Conservation (phyloP, 1,140 invertebrate species). For the Chrysomallon squamiferum region DNA sequence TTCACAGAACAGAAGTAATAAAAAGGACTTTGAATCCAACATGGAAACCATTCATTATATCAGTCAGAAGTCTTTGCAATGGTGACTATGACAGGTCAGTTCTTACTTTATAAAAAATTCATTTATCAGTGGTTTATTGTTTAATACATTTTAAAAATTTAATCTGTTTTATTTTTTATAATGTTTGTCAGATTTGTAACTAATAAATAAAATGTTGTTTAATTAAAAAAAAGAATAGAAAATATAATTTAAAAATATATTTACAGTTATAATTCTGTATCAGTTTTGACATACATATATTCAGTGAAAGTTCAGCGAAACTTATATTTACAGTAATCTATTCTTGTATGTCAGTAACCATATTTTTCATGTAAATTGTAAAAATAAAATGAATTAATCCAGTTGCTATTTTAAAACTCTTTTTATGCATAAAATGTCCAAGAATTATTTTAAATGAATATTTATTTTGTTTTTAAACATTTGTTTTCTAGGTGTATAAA, state of each 20-base stretch:
- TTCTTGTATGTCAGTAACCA: not conserved
- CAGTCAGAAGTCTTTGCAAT: conserved; percentile 68
- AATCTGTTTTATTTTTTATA: not conserved
- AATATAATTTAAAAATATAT: too few relatives aligned
- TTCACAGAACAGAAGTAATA: conserved; percentile 68
- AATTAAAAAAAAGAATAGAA: too few relatives aligned
- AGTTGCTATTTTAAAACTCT: too few relatives aligned
- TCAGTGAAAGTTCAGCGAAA: too few relatives aligned
- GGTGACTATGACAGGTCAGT: conserved; percentile 69
- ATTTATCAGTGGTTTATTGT: too few relatives aligned
- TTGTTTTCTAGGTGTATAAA: conserved; percentile 55
- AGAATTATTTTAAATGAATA: too few relatives aligned
- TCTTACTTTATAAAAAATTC: not conserved
- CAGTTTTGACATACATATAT: too few relatives aligned
- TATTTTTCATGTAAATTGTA: not conserved
- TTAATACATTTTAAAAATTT: too few relatives aligned
- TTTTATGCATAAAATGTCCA: not conserved
- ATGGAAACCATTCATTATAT: conserved; percentile 69
- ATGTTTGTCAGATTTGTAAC: not conserved
- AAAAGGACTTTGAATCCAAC: conserved; percentile 68
- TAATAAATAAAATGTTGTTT: too few relatives aligned
- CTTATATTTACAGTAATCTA: not conserved
- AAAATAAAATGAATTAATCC: not conserved
- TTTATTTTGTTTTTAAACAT: too few relatives aligned
- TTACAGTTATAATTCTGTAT: too few relatives aligned